Base-by-base conservation (phyloP, 2,797 vertebrate species). In the Molossus alvarezi region DNA sequence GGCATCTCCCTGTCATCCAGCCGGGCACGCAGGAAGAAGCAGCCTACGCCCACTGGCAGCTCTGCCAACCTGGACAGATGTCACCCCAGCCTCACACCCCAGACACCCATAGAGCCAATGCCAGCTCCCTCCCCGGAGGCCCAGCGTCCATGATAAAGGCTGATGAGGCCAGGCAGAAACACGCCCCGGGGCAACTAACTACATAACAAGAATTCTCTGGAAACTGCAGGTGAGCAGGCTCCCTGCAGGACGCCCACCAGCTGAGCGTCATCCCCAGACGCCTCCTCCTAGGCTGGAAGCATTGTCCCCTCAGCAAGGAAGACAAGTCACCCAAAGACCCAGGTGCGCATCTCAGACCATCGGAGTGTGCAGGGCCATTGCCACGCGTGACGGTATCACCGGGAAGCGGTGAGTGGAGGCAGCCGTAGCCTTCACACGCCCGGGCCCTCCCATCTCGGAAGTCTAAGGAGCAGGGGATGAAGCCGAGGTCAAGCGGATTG, bases 41-140 rank as follows among this genome's bases (percentile, higher is more conserved):
- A 71, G 82, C 15, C 45, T 58, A 29, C 0, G 0, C 67, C 86
- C 2, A 0, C 45, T 4, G 41, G 33, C 84, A 33, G 33, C 84
- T 62, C 79, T 45, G 17, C 72, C 87, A 81, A 27, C 75, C 67
- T 53, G 33, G n/a, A 83, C 71, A 85, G 86, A 58, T 13, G 27
- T 95, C 76, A 55, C 76, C 64, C 90, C 45, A 14, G 65, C 81
- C n/a, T 90, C 64, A 51, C 0, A 0, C 72, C 33, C 10, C 51
- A 84, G 79, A 89, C 27, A 64, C 29, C 65, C 13, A 5, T 60
- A 67, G 25, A 90, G 21, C n/a, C 45, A 55, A 33, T 0, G 3
- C 48, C 83, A 57, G 62, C 67, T 73, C 77, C 88, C 79, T 64
- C 76, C 25, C 84, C 72, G 55, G 84, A 71, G 95, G 64, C 64